Conservation (phyloP, 2,888 invertebrate genomes). For the Eudasyphora cyanicolor region DNA sequence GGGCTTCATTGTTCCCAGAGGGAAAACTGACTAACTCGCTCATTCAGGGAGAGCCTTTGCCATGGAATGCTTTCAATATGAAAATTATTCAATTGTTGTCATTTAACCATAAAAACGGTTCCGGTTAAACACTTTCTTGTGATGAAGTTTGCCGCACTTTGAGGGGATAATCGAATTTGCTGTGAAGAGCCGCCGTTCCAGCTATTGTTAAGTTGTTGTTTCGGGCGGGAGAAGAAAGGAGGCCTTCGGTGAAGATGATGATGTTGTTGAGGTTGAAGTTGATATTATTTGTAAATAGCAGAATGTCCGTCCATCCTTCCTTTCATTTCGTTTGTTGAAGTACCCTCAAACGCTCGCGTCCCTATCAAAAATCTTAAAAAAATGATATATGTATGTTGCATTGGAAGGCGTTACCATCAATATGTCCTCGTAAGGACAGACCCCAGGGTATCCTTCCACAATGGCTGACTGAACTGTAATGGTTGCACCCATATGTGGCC, state of each 20-base stretch:
- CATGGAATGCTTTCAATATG: too few species aligned
- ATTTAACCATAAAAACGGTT: constrained; percentile 65
- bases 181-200: too few species aligned
- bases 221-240: too few species aligned
- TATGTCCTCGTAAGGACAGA: constrained; percentile 4
- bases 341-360: not conserved
- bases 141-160: too few species aligned
- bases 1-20: too few species aligned
- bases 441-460: not conserved
- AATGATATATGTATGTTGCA: constrained; percentile 11
- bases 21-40: too few species aligned
- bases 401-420: constrained; percentile 61
- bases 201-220: too few species aligned
- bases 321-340: too few species aligned
- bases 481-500: constrained; percentile 11
- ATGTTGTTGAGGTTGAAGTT: constrained; percentile 49
- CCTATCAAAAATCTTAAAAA: not conserved
- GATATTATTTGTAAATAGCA: constrained; percentile 60
- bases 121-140: constrained; percentile 61
- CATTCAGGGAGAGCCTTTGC: too few species aligned
- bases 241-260: not conserved
- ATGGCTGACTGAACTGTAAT: not conserved
- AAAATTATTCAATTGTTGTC: constrained; percentile 57
- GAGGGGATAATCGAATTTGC: not conserved
- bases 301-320: constrained; percentile 35